Conservation (phyloP, 2,888 invertebrate species). For the Dynastes grantii region DNA sequence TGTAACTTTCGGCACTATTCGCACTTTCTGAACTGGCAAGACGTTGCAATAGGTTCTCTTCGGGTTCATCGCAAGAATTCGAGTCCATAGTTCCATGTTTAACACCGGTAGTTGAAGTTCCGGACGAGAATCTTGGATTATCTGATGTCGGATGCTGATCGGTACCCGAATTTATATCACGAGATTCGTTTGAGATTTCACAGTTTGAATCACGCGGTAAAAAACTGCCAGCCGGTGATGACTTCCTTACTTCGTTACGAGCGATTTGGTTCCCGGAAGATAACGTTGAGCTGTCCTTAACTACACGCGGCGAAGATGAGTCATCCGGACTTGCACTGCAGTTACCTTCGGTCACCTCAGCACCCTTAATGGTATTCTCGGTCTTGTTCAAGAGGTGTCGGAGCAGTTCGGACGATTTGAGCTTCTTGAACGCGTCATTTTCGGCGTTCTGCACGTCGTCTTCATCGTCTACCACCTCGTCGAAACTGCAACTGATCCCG, state of each 20-base stretch:
- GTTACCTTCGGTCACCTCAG: slow-evolving; percentile 16
- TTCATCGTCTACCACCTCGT: slow-evolving; percentile 32
- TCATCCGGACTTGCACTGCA: slow-evolving; percentile 49
- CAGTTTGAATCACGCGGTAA: slow-evolving; percentile 51
- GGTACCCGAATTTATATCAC: slow-evolving; percentile 11
- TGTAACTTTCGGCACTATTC: slow-evolving; percentile 44
- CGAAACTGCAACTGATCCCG: slow-evolving; percentile 56
- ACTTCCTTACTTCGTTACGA: slow-evolving; percentile 49
- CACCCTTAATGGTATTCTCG: slow-evolving; percentile 3
- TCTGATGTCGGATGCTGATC: background rate
- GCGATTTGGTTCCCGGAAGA: slow-evolving; percentile 52
- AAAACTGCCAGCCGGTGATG: slow-evolving; percentile 46
- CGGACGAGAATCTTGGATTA: background rate
- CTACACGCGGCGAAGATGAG: slow-evolving; percentile 45
- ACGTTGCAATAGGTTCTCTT: slow-evolving; percentile 27
- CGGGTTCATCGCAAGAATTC: slow-evolving; percentile 48
- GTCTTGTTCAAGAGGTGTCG: slow-evolving; percentile 59
- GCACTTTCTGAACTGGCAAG: slow-evolving; percentile 48
- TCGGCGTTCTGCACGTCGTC: slow-evolving; percentile 42
- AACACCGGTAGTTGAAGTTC: slow-evolving; percentile 42
- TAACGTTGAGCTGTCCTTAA: slow-evolving; percentile 45
- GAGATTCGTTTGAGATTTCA: slow-evolving; percentile 18
- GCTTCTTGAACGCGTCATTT: slow-evolving; percentile 56
- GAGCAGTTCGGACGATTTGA: slow-evolving; percentile 61
- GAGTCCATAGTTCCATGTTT: slow-evolving; percentile 57